These are phyloP conservation scores for Philaenus spumarius DNA, from an alignment of 1,140 invertebrate species.

Conservation along the genomic window DNA sequence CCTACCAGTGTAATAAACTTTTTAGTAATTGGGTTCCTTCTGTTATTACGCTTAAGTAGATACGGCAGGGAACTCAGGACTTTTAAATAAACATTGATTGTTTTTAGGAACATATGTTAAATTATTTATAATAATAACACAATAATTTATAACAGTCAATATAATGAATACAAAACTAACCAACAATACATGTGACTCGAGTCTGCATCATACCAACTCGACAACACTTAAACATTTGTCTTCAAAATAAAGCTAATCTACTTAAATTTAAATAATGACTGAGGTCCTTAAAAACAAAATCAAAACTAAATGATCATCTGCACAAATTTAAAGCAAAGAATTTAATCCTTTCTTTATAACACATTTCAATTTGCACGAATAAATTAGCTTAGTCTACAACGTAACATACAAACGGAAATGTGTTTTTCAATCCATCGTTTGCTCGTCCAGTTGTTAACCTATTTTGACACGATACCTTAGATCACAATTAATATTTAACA, in stretches of 20 bases:
- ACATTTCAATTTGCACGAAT: neutral
- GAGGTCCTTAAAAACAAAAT: neutral
- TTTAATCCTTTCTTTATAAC: neutral
- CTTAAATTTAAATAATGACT: neutral
- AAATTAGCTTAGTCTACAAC: too few species aligned
- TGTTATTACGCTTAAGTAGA: too few species aligned
- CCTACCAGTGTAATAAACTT: too few species aligned
- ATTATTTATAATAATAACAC: conserved; percentile 17
- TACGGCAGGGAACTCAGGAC: too few species aligned
- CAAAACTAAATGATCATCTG: neutral
- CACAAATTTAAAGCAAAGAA: neutral
- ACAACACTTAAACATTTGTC: conserved; percentile 1
- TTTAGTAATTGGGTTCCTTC: too few species aligned
- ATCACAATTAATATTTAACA: neutral
- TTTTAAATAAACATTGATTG: neutral
- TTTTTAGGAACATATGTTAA: conserved; percentile 13
- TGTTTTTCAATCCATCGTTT: too few species aligned
- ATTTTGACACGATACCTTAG: neutral
- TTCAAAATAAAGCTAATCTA: neutral
- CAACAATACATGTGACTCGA: conserved; percentile 7
- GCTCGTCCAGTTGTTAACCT: neutral
- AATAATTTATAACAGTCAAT: conserved; percentile 11
- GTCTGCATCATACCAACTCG: neutral
- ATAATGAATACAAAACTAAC: conserved; percentile 16
- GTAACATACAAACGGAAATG: too few species aligned